Evolutionary conservation across 2,797 vertebrate species (phyloP).

Genomic region (Decapterus maruadsi): DNA sequence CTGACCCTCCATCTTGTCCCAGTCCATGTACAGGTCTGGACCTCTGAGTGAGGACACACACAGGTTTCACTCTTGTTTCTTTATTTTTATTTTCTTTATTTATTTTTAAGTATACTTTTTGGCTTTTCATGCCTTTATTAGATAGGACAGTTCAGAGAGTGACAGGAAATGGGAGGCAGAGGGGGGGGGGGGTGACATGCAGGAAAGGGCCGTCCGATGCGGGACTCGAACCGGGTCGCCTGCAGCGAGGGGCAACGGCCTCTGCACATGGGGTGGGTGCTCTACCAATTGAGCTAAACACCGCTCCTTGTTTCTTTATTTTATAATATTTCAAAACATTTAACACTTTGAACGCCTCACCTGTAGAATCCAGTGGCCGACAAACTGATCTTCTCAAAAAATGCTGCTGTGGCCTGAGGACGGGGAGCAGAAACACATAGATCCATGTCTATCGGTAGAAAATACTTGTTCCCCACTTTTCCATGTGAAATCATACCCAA

Average conservation of each 20-base stretch:
- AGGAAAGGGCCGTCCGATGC: too few relatives aligned
- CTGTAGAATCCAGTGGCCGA: slow-evolving; percentile 91
- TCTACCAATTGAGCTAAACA: too few relatives aligned
- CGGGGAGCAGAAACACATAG: neutral
- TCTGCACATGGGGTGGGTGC: too few relatives aligned
- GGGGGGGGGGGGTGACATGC: too few relatives aligned
- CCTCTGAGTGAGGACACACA: slow-evolving; percentile 78
- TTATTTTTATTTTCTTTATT: too few relatives aligned
- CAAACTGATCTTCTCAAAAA: slow-evolving; percentile 89
- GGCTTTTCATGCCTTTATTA: too few relatives aligned
- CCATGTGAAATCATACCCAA: slow-evolving; percentile 83
- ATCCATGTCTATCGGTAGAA: neutral
- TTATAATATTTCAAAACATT: too few relatives aligned
- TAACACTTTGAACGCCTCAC: slow-evolving; percentile 44
- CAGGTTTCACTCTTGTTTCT: neutral
- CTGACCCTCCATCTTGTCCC: slow-evolving; percentile 87
- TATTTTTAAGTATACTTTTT: too few relatives aligned
- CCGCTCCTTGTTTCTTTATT: neutral
- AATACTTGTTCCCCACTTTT: neutral
- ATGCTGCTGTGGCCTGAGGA: slow-evolving; percentile 84
- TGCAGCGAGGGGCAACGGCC: too few relatives aligned
- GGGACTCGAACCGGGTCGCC: too few relatives aligned
- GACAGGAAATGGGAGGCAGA: too few relatives aligned
- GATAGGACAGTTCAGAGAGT: too few relatives aligned
- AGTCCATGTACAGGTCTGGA: slow-evolving; percentile 85